Evolutionary conservation across 2,113 vertebrate genomes (phyloP), one percentile per base, ranked within the genome.

Genomic region (Dasyprocta punctata): DNA sequence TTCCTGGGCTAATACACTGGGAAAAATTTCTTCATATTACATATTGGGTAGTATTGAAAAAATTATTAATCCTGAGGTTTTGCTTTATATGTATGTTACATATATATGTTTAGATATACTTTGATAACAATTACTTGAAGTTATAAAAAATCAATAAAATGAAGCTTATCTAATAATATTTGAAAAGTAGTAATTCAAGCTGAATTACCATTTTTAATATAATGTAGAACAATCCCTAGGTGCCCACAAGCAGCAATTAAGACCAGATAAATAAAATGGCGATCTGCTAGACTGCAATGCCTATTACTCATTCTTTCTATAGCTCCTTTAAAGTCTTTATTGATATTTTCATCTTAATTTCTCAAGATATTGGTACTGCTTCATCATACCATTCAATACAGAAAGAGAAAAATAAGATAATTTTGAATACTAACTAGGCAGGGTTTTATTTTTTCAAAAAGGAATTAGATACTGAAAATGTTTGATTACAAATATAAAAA

Each of bases 401-500:
- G 14, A 86, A 49, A 49, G 56, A 90, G 24, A 7, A 89, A 54
- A 84, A 71, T 75, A 89, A 73, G 52, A 75, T 60, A 93, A 83
- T 77, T 92, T 69, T 93, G 80, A 93, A 41, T 60, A 65, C 4
- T 4, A 91, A 65, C 4, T 4, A 91, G 14, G 7, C 11, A 63
- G 16, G 20, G 20, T 58, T 92, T n/a, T n/a, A n/a, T n/a, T 90
- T 96, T 86, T 92, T 78, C 3, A 77, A 86, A 60, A 16, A 89
- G 30, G 38, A 93, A 89, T 65, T 67, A 91, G 83, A 91, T 81
- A 77, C 69, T 94, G 17, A 96, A 73, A 92, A 96, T 86, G 36
- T 78, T 86, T 96, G 24, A 85, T 88, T 95, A n/a, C 3, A 92
- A 91, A 75, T 84, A 95, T 41, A 73, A 94, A 94, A 88, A 56